These are phyloP conservation scores for Harpegnathos saltator DNA, from an alignment of 1,140 invertebrate genomes.

Conservation along the genomic window DNA sequence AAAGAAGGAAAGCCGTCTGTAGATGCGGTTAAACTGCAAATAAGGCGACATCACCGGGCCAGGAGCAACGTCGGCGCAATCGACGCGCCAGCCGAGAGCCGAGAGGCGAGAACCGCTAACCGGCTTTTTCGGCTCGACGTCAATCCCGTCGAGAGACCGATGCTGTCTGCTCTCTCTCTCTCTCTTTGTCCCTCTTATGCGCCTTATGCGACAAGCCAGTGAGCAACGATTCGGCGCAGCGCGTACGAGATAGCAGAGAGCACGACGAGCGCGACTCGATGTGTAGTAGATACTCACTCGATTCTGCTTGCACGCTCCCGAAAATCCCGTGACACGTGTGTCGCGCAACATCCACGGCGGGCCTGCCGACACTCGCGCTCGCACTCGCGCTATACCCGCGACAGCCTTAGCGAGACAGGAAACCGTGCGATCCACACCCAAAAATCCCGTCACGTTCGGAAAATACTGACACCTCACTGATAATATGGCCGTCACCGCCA, in stretches of 20 bases:
- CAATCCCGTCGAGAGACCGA: neutral
- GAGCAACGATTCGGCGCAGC: neutral
- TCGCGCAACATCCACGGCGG: conserved; percentile 79
- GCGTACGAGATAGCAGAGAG: neutral
- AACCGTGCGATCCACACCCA: conserved; percentile 84
- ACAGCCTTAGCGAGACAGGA: conserved; percentile 71
- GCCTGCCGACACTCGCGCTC: conserved; percentile 75
- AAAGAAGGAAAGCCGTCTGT: neutral
- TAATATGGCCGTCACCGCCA: conserved; percentile 83
- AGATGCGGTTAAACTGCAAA: neutral
- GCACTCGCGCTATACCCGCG: conserved; percentile 76
- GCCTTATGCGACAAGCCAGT: neutral
- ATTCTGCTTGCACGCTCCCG: conserved; percentile 59
- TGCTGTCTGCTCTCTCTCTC: too few relatives aligned
- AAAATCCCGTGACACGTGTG: conserved; percentile 72
- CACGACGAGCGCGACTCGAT: neutral
- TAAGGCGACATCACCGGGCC: neutral
- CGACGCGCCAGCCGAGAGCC: neutral
- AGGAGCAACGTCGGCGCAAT: neutral
- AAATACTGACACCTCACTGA: conserved; percentile 86
- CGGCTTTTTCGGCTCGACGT: neutral
- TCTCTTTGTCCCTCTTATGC: too few relatives aligned
- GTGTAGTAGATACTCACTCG: conserved; percentile 67
- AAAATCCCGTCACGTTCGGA: conserved; percentile 85
- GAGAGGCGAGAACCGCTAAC: too few relatives aligned